phyloP scores from a whole-genome alignment of 2,113 vertebrate genomes.

The Vulpes ferrilata region DNA sequence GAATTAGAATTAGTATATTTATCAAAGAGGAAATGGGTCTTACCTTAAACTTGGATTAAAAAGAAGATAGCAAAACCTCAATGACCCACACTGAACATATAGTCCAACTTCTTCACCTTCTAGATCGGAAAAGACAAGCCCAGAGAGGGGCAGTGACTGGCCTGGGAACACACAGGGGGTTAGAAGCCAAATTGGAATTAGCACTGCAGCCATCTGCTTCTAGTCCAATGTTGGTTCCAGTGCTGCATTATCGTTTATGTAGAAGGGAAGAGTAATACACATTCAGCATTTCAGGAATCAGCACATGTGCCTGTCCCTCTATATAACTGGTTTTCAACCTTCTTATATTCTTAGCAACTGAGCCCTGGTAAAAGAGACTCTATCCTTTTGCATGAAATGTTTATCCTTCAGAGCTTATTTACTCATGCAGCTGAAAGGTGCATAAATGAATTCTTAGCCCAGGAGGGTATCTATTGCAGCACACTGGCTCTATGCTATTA shows the following conservation, averaged over 20 bases:
- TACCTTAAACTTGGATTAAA: background rate
- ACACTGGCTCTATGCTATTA: conserved; percentile 59
- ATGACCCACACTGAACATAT: background rate
- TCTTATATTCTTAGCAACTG: background rate
- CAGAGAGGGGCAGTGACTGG: background rate
- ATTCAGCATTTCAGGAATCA: background rate
- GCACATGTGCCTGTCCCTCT: fast-evolving
- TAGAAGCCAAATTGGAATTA: background rate
- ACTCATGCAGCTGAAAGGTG: conserved; percentile 46
- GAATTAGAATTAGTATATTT: background rate
- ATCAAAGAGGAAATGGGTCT: background rate
- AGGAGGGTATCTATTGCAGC: conserved; percentile 44
- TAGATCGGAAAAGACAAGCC: background rate
- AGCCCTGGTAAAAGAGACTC: background rate
- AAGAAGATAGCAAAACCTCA: background rate
- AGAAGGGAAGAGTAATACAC: background rate
- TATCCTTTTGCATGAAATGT: background rate
- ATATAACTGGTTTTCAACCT: background rate
- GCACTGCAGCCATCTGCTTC: background rate
- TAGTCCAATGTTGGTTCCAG: background rate
- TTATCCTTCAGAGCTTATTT: background rate
- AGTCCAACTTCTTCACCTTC: background rate
- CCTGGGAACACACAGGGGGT: background rate
- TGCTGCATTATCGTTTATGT: background rate
- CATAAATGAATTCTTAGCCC: conserved; percentile 74